phyloP scores from a whole-genome alignment of 2,113 vertebrate species.

The Globicephala melas region DNA sequence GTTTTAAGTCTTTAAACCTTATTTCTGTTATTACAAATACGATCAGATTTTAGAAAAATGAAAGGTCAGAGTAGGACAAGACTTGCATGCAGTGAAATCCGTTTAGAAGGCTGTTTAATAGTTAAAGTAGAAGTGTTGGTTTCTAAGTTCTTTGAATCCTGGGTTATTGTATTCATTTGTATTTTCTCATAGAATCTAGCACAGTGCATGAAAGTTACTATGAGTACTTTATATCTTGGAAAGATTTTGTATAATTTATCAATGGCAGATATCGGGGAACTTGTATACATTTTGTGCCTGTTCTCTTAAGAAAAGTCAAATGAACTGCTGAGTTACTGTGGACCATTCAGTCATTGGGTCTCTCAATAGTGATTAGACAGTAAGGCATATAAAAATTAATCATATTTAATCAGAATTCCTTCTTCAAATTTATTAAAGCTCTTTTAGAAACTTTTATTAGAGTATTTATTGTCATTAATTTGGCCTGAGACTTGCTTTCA shows the following conservation, averaged over 20 bases:
- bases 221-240: constrained; percentile 30
- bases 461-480: constrained; percentile 44
- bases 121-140: not conserved
- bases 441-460: not conserved
- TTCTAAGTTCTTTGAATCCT: not conserved
- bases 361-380: constrained; percentile 16
- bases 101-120: not conserved
- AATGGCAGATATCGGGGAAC: not conserved
- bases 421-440: constrained; percentile 27
- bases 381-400: constrained; percentile 4
- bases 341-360: not conserved
- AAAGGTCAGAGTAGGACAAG: not conserved
- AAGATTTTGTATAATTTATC: constrained; percentile 24
- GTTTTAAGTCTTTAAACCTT: not conserved
- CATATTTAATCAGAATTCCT: constrained; percentile 10
- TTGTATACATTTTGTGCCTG: constrained; percentile 17
- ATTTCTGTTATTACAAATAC: not conserved
- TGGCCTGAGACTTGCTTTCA: constrained; percentile 29
- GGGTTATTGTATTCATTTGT: not conserved
- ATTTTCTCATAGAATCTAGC: constrained; percentile 16
- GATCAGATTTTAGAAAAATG: constrained; percentile 2
- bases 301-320: not conserved
- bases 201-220: not conserved
- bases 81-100: not conserved
- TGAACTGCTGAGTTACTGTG: not conserved